phyloP scores from a whole-genome alignment of 2,797 vertebrate species.

The Notamacropus eugenii region DNA sequence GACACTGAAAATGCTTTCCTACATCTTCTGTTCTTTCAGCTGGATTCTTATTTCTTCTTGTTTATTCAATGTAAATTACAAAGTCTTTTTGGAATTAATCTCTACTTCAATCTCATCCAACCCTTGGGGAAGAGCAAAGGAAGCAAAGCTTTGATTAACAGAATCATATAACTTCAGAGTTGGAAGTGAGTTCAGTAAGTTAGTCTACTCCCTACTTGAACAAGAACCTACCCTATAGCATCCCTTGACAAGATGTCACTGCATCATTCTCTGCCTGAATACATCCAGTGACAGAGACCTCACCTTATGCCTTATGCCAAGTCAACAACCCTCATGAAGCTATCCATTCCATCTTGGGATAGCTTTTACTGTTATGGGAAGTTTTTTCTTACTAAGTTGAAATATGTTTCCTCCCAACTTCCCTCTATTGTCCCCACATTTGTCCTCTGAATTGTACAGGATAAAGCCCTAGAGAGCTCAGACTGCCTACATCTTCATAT shows the following conservation, averaged over 20 bases:
- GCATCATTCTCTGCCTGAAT: background rate
- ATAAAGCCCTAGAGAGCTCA: background rate
- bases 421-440: background rate
- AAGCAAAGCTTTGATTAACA: background rate
- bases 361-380: background rate
- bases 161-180: background rate
- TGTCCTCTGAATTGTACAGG: background rate
- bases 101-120: background rate
- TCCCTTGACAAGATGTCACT: background rate
- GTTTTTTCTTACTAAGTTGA: background rate
- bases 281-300: background rate
- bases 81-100: constrained; percentile 3
- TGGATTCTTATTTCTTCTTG: constrained; percentile 49
- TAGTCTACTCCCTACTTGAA: background rate
- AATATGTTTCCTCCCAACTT: background rate
- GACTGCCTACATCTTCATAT: background rate
- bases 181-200: background rate
- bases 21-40: constrained; percentile 76
- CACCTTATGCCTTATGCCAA: background rate
- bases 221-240: background rate
- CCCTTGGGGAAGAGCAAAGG: background rate
- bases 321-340: background rate
- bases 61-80: constrained; percentile 68
- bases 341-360: background rate
- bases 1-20: constrained; percentile 73